Percentiles rank a stretch among this genome's conserved stretches.
These are phyloP conservation scores for Garra rufa DNA, from an alignment of 2,113 vertebrate genomes.

Conservation along the genomic window DNA sequence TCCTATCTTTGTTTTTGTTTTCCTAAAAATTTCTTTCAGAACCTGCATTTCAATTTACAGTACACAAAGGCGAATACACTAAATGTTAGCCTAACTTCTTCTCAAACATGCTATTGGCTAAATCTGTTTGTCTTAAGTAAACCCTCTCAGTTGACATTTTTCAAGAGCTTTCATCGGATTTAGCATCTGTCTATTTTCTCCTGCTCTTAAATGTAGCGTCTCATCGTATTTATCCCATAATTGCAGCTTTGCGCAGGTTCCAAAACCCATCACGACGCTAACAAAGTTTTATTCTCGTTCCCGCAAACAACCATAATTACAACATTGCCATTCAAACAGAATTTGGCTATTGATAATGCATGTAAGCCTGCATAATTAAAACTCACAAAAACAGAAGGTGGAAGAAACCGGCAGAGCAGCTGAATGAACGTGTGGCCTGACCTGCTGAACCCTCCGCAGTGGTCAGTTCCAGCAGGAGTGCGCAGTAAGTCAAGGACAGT, in stretches of 20 bases:
- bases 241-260: slow-evolving; percentile 63
- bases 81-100: slow-evolving; percentile 3
- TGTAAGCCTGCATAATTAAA: slow-evolving; percentile 62
- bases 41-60: slow-evolving; percentile 5
- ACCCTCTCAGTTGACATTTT: background rate
- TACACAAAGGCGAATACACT: background rate
- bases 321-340: slow-evolving; percentile 57
- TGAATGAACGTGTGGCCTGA: slow-evolving; percentile 7
- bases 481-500: slow-evolving; percentile 48
- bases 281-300: slow-evolving; percentile 60
- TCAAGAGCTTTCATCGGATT: slow-evolving; percentile 49
- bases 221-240: slow-evolving; percentile 64
- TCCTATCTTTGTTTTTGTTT: background rate
- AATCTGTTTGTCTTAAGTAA: slow-evolving; percentile 5
- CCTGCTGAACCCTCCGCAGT: background rate
- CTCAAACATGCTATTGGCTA: slow-evolving; percentile 15
- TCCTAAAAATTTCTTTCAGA: background rate
- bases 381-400: slow-evolving; percentile 40
- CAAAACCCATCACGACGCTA: slow-evolving; percentile 58
- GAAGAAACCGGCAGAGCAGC: background rate
- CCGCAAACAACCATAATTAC: slow-evolving; percentile 66
- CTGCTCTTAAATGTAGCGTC: slow-evolving; percentile 30
- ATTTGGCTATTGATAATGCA: slow-evolving; percentile 64
- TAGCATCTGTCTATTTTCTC: slow-evolving; percentile 18
- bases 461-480: background rate